Evolutionary conservation across 2,888 invertebrate genomes (phyloP), one percentile per base, ranked within the genome.

Genomic region (Melanophora roralis): DNA sequence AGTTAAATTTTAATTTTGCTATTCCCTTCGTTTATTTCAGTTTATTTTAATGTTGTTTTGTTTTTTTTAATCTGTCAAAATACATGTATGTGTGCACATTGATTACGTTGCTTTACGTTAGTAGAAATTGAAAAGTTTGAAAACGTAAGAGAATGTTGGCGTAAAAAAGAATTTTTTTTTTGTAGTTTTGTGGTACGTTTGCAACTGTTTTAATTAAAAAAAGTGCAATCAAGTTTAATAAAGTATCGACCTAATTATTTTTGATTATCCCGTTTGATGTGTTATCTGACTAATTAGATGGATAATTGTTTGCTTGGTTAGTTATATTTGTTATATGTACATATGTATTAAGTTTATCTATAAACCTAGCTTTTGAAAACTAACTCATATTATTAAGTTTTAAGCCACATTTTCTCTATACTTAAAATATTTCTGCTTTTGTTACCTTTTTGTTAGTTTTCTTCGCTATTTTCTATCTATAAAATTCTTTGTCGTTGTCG

Each of bases 41-140:
- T 62, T 62, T 51, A 8, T 51, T 72, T 51, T 71, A 27, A 27
- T 6, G 6, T 27, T 27, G 3, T 6, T 3, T 27, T 27, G 6
- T 5, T 27, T 27, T 27, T 5, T 27, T 27, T 27, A 27, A 27
- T 5, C 6, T 5, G 27, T 3, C 27, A 27, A 27, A 27, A 27
- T 5, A 27, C 6, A 27, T 27, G 6, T 27, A 27, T 27, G 27
- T 27, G n/a, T n/a, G n/a, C 73, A 68, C 32, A 73, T 47, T 71
- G 65, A 49, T 74, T 75, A 60, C 73, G 64, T 73, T 62, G 60
- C 43, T 57, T 47, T 73, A 45, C 57, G 57, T 23, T 65, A 65
- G 59, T 57, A 34, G 32, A 21, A 65, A 49, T 47, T 55, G 47
- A 49, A 16, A 49, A 64, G 14, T 49, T 40, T 59, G 40, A 53